Percentiles rank a stretch among this genome's conserved stretches.
Conservation (phyloP, 2,113 vertebrate species). For the Oncorhynchus masou region DNA sequence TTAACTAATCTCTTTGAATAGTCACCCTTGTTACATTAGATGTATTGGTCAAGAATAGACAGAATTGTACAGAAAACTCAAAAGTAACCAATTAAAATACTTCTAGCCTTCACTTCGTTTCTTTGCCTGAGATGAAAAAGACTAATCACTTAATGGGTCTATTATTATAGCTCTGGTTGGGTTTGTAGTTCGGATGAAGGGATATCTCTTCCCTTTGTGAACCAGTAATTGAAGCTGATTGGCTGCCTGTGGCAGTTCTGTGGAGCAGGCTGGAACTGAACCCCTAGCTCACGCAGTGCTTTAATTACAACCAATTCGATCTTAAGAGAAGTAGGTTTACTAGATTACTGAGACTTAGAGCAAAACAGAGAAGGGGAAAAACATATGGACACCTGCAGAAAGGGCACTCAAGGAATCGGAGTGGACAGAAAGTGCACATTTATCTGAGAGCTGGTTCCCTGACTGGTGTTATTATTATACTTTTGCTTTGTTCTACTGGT, state of each 20-base stretch:
- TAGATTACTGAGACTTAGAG: slow-evolving; percentile 10
- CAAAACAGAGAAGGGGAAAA: slow-evolving; percentile 11
- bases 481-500: background rate
- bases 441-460: background rate
- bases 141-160: slow-evolving; percentile 14
- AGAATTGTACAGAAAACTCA: background rate
- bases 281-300: slow-evolving; percentile 12
- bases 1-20: no score
- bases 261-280: slow-evolving; percentile 13
- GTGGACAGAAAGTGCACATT: background rate
- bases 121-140: background rate
- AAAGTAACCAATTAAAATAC: background rate
- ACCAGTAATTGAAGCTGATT: slow-evolving; percentile 27
- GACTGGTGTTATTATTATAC: no score
- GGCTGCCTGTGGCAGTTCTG: slow-evolving; percentile 12
- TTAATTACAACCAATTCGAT: slow-evolving; percentile 26
- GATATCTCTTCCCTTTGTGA: slow-evolving; percentile 6
- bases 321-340: background rate
- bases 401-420: slow-evolving; percentile 19
- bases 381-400: background rate
- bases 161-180: slow-evolving; percentile 17
- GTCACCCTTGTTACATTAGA: background rate
- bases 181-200: slow-evolving; percentile 1
- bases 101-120: background rate
- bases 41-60: background rate